phyloP scores from a whole-genome alignment of 2,797 vertebrate species.

The Sarcoramphus papa region DNA sequence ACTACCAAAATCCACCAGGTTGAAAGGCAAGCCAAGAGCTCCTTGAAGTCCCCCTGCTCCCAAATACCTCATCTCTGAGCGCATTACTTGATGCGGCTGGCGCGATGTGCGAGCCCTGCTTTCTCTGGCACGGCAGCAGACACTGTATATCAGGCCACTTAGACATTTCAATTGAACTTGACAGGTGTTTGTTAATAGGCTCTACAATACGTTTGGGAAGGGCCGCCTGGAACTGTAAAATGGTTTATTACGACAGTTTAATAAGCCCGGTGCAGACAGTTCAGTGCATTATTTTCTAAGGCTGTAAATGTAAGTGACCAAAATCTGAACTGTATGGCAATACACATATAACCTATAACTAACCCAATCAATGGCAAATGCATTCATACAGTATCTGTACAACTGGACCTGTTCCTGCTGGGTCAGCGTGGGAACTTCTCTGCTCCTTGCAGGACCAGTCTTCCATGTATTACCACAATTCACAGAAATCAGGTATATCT shows the following conservation, averaged over 20 bases:
- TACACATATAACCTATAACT: not conserved
- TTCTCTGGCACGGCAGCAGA: not conserved
- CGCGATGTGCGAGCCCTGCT: not conserved
- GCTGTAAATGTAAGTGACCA: not conserved
- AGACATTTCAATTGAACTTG: not conserved
- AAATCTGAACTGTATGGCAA: not conserved
- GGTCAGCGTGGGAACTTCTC: not conserved
- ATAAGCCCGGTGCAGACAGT: not conserved
- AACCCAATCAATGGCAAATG: not conserved
- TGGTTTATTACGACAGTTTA: not conserved
- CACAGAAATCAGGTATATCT: not conserved
- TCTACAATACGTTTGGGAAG: not conserved
- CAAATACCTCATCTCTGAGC: not conserved
- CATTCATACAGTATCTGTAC: not conserved
- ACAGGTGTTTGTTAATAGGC: constrained; percentile 29
- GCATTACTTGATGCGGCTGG: not conserved
- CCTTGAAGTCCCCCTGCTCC: not conserved
- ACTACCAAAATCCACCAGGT: not conserved
- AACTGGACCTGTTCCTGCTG: not conserved
- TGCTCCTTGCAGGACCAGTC: not conserved
- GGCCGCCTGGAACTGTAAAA: not conserved
- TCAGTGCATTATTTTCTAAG: not conserved
- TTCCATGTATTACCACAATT: not conserved
- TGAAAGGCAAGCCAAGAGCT: not conserved
- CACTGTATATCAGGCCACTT: not conserved